Evolutionary conservation across 1,140 invertebrate genomes (phyloP).

Genomic region (Leptopilina clavipes): DNA sequence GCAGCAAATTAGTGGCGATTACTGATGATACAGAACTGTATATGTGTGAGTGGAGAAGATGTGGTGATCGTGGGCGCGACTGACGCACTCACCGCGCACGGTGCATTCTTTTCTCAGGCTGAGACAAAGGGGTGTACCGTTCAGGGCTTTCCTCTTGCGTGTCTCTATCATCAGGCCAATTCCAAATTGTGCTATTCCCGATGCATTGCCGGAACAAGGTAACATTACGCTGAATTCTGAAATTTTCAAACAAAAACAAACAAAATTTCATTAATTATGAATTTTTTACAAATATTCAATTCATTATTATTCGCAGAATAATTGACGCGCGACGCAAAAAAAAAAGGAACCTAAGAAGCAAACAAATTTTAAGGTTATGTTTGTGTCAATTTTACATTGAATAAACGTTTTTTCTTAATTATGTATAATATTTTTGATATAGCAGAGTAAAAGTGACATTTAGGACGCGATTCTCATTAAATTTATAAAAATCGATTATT

Average conservation of each 20-base stretch:
- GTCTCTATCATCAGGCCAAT: conserved; percentile 91
- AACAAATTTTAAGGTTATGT: too few species aligned
- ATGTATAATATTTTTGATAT: too few species aligned
- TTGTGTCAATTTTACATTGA: too few species aligned
- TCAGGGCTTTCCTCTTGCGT: conserved; percentile 83
- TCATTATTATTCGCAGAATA: too few species aligned
- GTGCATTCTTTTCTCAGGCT: conserved; percentile 95
- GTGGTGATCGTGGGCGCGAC: conserved; percentile 71
- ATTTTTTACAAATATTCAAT: too few species aligned
- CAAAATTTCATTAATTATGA: too few species aligned
- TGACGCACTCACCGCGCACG: conserved; percentile 85
- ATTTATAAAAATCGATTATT: too few species aligned
- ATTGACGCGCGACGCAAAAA: too few species aligned
- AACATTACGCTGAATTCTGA: conserved; percentile 93
- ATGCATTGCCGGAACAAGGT: conserved; percentile 91
- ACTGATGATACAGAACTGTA: conserved; percentile 74
- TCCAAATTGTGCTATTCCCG: conserved; percentile 90
- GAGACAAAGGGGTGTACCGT: conserved; percentile 92
- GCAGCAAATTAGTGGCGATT: conserved; percentile 60
- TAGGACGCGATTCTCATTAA: too few species aligned
- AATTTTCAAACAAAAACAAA: conserved; percentile 44
- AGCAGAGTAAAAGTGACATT: too few species aligned
- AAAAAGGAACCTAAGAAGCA: too few species aligned
- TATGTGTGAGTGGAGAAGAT: conserved; percentile 66
- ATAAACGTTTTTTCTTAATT: too few species aligned